Evolutionary conservation across 2,888 invertebrate genomes (phyloP), one percentile per base, ranked within the genome.

Genomic region (Oscheius sp.): DNA sequence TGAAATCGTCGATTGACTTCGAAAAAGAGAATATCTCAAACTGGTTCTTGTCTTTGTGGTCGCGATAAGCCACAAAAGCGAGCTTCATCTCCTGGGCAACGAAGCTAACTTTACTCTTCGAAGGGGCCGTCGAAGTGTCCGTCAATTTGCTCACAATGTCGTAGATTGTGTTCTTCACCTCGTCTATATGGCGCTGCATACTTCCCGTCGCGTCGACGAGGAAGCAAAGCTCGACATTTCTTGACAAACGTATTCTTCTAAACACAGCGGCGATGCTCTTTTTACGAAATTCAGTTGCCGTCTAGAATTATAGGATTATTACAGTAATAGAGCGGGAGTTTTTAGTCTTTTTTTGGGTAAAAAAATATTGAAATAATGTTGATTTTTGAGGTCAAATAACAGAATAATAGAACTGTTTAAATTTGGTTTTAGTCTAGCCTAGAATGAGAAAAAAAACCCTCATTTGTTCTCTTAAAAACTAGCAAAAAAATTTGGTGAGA

Each of bases 161-260:
- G 4, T 23, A 23, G 37, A 58, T 58, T 1, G 39, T 6, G 2
- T 23, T 58, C 1, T 42, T 39, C 3, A 58, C 58, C 8, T 27
- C 58, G 25, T 58, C 42, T 10, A 58, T 58, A 42, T 58, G 37
- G 3, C 25, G 58, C 27, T 58, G 20, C 58, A 58, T 58, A 23
- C 58, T 58, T 1, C 58, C 58, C 1, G 58, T 58, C n/a, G 27
- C 42, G 15, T 58, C 58, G 20, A 58, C 58, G 6, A 58, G 58
- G n/a, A 58, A 58, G 42, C 58, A 58, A 25, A 58, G 42, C 29
- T 58, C 58, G 25, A 58, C 58, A 39, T 23, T 27, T 23, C 58
- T 6, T 15, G 25, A 37, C 10, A 39, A 42, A 58, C 42, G 58
- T 27, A 58, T 58, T 17, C 27, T n/a, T 20, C 37, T n/a, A 37